Percentiles rank a stretch among this genome's conserved stretches.
Conservation (phyloP, 92 coral and sea anemone genomes). For the Palythoa grandis region DNA sequence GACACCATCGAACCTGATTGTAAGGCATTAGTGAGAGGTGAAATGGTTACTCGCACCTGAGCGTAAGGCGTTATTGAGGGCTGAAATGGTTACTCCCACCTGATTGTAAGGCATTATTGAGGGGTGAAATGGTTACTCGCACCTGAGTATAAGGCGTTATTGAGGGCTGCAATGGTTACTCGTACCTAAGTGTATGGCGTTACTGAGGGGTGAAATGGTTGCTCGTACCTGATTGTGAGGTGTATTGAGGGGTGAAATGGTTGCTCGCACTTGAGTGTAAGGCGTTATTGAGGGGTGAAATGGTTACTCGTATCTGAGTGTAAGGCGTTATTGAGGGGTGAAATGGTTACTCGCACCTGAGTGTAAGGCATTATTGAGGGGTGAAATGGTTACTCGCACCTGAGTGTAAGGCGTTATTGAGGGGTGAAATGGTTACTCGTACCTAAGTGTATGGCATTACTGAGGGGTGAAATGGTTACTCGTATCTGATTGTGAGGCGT, state of each 20-base stretch:
- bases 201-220: not conserved
- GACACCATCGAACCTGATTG: not conserved
- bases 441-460: constrained; percentile 2
- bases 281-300: not conserved
- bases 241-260: not conserved
- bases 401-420: constrained; percentile 25
- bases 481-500: constrained; percentile 13
- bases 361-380: constrained; percentile 43
- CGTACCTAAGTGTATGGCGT: constrained; percentile 1
- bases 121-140: constrained; percentile 17
- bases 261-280: constrained; percentile 13
- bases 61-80: constrained; percentile 8
- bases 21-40: not conserved
- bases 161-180: not conserved
- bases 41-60: not conserved
- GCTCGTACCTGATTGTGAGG: constrained; percentile 4
- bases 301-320: not conserved
- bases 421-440: not conserved
- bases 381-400: constrained; percentile 23
- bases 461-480: not conserved
- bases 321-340: not conserved
- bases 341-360: not conserved
- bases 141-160: constrained; percentile 27
- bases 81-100: not conserved
- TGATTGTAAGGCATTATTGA: constrained; percentile 42